Conservation (phyloP, 2,888 invertebrate genomes). For the Gortyna flavago region DNA sequence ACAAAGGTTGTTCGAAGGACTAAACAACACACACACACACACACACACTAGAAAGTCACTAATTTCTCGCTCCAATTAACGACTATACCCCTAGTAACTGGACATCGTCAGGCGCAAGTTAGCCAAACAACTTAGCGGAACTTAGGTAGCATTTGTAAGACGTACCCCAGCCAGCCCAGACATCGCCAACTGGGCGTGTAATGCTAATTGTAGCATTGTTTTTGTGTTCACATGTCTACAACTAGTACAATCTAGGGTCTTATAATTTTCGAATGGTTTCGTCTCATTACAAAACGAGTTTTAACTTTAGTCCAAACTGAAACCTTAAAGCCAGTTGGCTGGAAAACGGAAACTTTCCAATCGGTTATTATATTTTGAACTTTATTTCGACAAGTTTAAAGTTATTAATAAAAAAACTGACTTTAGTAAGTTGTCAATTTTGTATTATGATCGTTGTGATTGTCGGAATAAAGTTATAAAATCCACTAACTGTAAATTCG, state of each 20-base stretch:
- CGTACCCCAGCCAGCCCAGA: conserved; percentile 73
- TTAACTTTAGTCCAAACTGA: not conserved
- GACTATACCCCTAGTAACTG: conserved; percentile 56
- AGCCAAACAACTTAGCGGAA: conserved; percentile 79
- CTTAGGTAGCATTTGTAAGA: conserved; percentile 77
- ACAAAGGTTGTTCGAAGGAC: not conserved
- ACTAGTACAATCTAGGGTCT: not conserved
- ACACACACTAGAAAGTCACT: conserved; percentile 16
- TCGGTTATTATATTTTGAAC: not conserved
- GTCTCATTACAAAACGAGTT: not conserved
- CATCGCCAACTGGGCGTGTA: conserved; percentile 76
- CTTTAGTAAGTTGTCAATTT: not conserved
- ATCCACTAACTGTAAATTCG: not conserved
- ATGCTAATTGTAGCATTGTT: conserved; percentile 82
- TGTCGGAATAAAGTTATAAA: too few relatives aligned
- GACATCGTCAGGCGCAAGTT: conserved; percentile 71
- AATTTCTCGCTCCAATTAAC: conserved; percentile 27
- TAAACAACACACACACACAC: not conserved
- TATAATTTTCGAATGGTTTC: not conserved
- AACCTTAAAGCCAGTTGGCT: not conserved
- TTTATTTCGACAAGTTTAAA: not conserved
- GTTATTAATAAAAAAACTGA: not conserved
- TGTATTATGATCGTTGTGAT: not conserved
- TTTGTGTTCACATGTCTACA: conserved; percentile 69
- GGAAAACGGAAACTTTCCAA: not conserved